Base-by-base conservation (phyloP, 2,888 invertebrate genomes). In the Caprella mutica region DNA sequence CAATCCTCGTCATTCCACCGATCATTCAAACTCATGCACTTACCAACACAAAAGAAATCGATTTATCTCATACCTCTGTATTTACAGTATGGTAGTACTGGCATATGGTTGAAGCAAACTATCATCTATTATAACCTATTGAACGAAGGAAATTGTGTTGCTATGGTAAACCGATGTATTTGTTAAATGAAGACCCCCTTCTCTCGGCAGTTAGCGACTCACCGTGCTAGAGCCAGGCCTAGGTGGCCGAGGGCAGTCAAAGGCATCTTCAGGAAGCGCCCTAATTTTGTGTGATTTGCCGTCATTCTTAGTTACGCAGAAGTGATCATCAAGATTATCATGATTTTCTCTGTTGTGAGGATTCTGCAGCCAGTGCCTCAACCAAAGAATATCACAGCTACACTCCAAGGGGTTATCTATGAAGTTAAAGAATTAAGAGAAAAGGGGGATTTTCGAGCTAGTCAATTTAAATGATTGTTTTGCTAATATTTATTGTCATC, bases 361-460 rank as follows among this genome's bases (percentile, higher is more conserved):
- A 44, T 65, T 56, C 23, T 82, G 79, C 68, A 89, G 73, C 83
- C 90, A 86, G 54, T 81, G 82, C 59, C 85, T 82, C 73, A 90
- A 88, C 91, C 92, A 92, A 52, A 82, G 81, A 67, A 92, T 76
- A 68, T 89, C 86, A 71, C 91, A 92, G 69, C 87, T 85, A 72
- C 91, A 92, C 60, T 83, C 77, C 68, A 92, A 74, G 12, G 89
- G 90, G 74, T 92, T 92, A 76, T 89, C 92, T 92, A 73, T 0
- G 65, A 62, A 55, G 42, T 30, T 12, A 55, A 29, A 44, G 50
- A 46, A 43, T 44, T 26, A 50, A 30, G 38, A 26, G 30, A 29
- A 38, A 21, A 27, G 50, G 23, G 29, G 26, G 44, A 14, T 5
- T 19, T 17, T 6, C 23, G 35, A 17, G 9, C 5, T 8, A n/a